These are phyloP conservation scores for Mobula birostris DNA, from an alignment of 2,113 vertebrate genomes.

Conservation along the genomic window DNA sequence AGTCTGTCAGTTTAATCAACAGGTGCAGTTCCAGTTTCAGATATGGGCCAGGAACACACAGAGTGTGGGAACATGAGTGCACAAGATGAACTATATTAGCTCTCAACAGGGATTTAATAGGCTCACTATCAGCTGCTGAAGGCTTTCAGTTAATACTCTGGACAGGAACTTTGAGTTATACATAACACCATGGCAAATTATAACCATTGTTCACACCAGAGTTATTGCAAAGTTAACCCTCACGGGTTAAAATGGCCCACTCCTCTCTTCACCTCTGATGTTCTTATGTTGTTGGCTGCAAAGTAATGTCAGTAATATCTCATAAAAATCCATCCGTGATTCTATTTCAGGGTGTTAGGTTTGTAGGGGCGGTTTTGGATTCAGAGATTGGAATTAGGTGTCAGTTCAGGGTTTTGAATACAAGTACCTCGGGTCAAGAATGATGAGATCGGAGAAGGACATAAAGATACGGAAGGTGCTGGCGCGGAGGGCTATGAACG, in stretches of 20 bases:
- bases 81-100: background rate
- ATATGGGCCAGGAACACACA: background rate
- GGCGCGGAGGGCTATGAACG: too few relatives aligned
- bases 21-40: conserved; percentile 2
- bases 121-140: background rate
- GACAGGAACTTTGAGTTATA: background rate
- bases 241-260: background rate
- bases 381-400: too few relatives aligned
- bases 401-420: too few relatives aligned
- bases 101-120: conserved; percentile 2
- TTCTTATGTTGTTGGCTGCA: too few relatives aligned
- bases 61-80: background rate
- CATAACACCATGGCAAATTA: background rate
- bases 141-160: background rate
- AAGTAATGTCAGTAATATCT: too few relatives aligned
- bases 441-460: too few relatives aligned
- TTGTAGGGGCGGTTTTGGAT: too few relatives aligned
- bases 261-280: too few relatives aligned
- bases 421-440: too few relatives aligned
- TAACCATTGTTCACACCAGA: background rate
- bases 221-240: background rate
- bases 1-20: background rate
- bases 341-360: too few relatives aligned
- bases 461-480: too few relatives aligned
- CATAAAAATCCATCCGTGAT: too few relatives aligned